Percentiles rank a stretch among this genome's conserved stretches.
phyloP scores from a whole-genome alignment of 1,140 invertebrate genomes.

The Vanessa tameamea region DNA sequence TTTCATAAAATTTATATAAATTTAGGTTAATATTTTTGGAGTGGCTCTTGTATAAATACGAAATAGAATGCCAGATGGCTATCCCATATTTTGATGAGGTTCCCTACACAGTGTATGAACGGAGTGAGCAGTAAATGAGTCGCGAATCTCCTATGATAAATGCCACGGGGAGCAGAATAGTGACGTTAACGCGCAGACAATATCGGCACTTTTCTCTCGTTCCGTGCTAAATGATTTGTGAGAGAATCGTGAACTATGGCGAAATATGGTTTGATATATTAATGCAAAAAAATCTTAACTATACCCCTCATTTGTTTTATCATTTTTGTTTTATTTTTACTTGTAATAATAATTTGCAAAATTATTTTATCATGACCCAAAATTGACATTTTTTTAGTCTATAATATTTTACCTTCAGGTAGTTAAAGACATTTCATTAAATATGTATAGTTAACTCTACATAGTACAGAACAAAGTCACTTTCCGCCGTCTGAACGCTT shows the following conservation, averaged over 20 bases:
- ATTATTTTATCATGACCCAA: too few relatives aligned
- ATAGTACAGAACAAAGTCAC: too few relatives aligned
- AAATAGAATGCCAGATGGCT: slow-evolving; percentile 44
- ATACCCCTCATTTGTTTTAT: too few relatives aligned
- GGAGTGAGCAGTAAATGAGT: slow-evolving; percentile 63
- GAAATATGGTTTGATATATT: background rate
- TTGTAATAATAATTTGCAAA: too few relatives aligned
- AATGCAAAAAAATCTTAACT: background rate
- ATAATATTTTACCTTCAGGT: too few relatives aligned
- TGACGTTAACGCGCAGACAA: slow-evolving; percentile 62
- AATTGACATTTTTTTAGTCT: too few relatives aligned
- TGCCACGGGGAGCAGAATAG: slow-evolving; percentile 48
- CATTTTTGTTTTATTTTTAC: too few relatives aligned
- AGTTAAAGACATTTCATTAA: too few relatives aligned
- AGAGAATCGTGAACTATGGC: slow-evolving; percentile 29
- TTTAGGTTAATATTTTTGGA: background rate
- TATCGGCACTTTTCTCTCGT: slow-evolving; percentile 61
- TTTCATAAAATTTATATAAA: background rate
- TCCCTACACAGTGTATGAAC: slow-evolving; percentile 49
- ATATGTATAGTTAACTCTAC: too few relatives aligned
- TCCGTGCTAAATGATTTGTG: slow-evolving; percentile 64
- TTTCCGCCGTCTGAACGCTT: too few relatives aligned
- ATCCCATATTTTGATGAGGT: slow-evolving; percentile 58
- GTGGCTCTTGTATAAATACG: background rate
- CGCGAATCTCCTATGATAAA: slow-evolving; percentile 58